These are phyloP conservation scores for Acanthurus leucopareius DNA, from an alignment of 2,797 vertebrate genomes.

Conservation along the genomic window DNA sequence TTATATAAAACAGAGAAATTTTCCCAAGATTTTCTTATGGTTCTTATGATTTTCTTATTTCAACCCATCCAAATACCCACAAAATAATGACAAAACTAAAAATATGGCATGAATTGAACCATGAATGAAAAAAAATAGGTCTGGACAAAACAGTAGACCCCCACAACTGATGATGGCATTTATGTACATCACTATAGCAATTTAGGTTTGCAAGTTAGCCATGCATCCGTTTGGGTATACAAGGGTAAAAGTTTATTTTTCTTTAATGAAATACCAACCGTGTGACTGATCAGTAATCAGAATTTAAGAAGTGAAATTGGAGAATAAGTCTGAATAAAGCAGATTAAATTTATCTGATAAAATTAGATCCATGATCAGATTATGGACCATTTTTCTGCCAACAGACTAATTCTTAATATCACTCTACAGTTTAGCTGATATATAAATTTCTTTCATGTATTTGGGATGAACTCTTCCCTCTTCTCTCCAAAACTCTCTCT, in stretches of 20 bases:
- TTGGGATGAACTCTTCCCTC: neutral
- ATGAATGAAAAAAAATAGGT: too few species aligned
- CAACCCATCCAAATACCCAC: too few species aligned
- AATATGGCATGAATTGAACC: too few species aligned
- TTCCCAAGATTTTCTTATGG: too few species aligned
- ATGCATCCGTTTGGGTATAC: constrained; percentile 3
- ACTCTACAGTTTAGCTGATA: constrained; percentile 26
- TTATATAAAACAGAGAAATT: too few species aligned
- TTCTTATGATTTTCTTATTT: too few species aligned
- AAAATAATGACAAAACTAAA: too few species aligned
- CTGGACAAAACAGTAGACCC: too few species aligned
- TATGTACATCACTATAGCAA: neutral
- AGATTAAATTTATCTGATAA: constrained; percentile 46
- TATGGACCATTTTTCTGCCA: constrained; percentile 37
- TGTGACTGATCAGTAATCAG: constrained; percentile 56
- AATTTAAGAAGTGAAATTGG: too few species aligned
- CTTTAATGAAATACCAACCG: constrained; percentile 53
- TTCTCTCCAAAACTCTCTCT: neutral
- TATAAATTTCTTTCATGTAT: constrained; percentile 29
- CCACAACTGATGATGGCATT: neutral
- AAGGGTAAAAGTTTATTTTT: constrained; percentile 41
- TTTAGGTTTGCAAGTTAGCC: constrained; percentile 13
- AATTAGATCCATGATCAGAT: constrained; percentile 52
- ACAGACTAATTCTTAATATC: constrained; percentile 26
- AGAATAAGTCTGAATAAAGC: constrained; percentile 42